Evolutionary conservation across 2,888 invertebrate species (phyloP).

Genomic region (Argyresthia albistria): DNA sequence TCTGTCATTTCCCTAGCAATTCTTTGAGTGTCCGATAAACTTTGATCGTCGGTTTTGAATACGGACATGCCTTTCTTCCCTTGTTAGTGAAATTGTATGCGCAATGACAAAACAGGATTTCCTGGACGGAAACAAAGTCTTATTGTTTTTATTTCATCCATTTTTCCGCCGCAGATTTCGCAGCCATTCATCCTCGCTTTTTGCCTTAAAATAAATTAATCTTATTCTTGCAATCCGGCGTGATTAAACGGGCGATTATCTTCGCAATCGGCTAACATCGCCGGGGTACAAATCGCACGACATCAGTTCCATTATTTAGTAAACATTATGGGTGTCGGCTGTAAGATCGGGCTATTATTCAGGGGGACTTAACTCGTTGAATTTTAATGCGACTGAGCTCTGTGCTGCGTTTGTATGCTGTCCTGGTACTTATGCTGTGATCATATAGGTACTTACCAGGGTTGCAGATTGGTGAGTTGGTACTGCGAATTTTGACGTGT

Average conservation of each 20-base stretch:
- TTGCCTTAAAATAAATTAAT: background rate
- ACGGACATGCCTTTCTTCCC: background rate
- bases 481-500: no score
- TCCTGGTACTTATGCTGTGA: background rate
- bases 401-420: slow-evolving; percentile 20
- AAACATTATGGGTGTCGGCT: slow-evolving; percentile 42
- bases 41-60: background rate
- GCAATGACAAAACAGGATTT: no score
- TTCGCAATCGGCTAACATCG: slow-evolving; percentile 11
- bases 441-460: no score
- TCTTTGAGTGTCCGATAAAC: no score
- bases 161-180: background rate
- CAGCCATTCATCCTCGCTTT: background rate
- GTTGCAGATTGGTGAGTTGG: no score
- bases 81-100: no score
- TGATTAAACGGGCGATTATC: background rate
- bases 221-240: background rate
- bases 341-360: slow-evolving; percentile 43
- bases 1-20: no score
- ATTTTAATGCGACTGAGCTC: slow-evolving; percentile 32
- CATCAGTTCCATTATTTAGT: slow-evolving; percentile 47
- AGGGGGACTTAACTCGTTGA: slow-evolving; percentile 52
- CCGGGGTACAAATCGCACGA: slow-evolving; percentile 30
- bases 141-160: background rate
- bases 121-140: no score